Evolutionary conservation across 1,140 invertebrate species (phyloP), one percentile per base, ranked within the genome.

Genomic region (Pogonomyrmex barbatus): DNA sequence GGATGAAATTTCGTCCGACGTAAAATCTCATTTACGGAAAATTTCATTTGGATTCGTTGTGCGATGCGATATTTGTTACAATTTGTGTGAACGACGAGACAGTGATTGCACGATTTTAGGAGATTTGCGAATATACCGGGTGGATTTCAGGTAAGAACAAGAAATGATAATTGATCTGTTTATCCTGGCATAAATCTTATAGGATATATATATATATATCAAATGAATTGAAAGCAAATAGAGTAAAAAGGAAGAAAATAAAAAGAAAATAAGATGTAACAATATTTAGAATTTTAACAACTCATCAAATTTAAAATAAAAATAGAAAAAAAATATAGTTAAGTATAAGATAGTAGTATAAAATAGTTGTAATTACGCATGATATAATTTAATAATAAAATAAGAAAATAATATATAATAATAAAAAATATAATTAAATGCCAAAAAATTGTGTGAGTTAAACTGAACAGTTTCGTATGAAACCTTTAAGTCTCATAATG

Each of bases 1-100:
- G 45, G 33, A 73, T 60, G 30, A 60, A 83, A 75, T 62, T 63
- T 83, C 39, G 12, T n/a, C 24, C 24, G 24, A 24, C 4, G 42
- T 2, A 4, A 75, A 73, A 83, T 60, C 50, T 47, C 54, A 39
- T 83, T 83, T 83, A 50, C n/a, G 4, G 24, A 30, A 0, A 83
- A 83, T 83, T 75, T 54, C 30, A 71, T 82, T 82, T 82, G 39
- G 42, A 71, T 73, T 60, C 67, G 52, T 33, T 47, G 42, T 6
- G 24, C 52, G 79, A 68, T 36, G 50, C 78, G 36, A 45, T 42
- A 83, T 73, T 83, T 75, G 54, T 75, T 60, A 62, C 42, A 62
- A 83, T 83, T 75, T 83, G n/a, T 36, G 36, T 30, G 30, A 73
- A 60, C 17, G 39, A 62, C 47, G n/a, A 14, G 68, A 60, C 70